Conservation (phyloP, 2,888 invertebrate genomes). For the Cerceris ruficornis region DNA sequence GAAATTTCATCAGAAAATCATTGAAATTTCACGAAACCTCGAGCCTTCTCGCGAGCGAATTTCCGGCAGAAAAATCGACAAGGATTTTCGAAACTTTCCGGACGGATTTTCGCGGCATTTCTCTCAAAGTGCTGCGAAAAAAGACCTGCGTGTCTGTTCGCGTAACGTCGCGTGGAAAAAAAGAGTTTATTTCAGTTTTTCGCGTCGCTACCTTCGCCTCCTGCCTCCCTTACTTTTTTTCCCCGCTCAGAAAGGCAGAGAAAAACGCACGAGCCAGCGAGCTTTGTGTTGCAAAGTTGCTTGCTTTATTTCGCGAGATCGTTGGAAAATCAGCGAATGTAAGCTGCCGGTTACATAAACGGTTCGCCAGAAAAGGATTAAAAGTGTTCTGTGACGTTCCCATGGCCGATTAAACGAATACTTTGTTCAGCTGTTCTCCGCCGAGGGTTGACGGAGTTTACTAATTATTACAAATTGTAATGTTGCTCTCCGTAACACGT, state of each 20-base stretch:
- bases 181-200: slow-evolving; percentile 22
- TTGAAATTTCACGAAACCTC: too few relatives aligned
- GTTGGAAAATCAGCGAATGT: slow-evolving; percentile 44
- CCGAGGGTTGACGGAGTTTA: too few relatives aligned
- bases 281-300: slow-evolving; percentile 27
- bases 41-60: too few relatives aligned
- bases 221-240: neutral
- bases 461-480: too few relatives aligned
- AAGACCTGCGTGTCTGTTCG: neutral
- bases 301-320: slow-evolving; percentile 36
- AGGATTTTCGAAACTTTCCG: neutral
- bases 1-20: too few relatives aligned
- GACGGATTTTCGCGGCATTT: neutral
- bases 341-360: neutral
- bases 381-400: too few relatives aligned
- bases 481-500: too few relatives aligned
- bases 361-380: too few relatives aligned
- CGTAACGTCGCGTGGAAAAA: slow-evolving; percentile 12
- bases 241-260: neutral
- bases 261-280: slow-evolving; percentile 21
- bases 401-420: too few relatives aligned
- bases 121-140: neutral
- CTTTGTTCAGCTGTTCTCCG: too few relatives aligned
- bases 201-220: slow-evolving; percentile 8
- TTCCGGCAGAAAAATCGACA: neutral